Conservation (phyloP, 2,888 invertebrate genomes). For the Microdon myrmicae region DNA sequence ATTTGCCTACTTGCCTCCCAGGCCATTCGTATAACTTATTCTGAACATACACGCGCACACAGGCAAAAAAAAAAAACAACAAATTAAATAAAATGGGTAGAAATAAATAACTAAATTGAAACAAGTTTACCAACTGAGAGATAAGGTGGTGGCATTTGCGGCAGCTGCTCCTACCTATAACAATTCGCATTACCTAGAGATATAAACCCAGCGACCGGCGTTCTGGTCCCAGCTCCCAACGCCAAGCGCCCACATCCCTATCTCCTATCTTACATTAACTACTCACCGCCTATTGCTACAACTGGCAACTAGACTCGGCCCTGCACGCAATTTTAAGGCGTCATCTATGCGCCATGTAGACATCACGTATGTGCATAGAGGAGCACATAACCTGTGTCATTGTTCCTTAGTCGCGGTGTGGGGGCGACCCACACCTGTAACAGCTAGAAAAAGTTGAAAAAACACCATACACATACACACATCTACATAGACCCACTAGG, state of each 20-base stretch:
- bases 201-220: conserved; percentile 22
- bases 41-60: conserved; percentile 14
- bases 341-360: conserved; percentile 50
- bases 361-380: conserved; percentile 14
- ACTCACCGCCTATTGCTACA: too few species aligned
- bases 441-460: conserved; percentile 3
- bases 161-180: conserved; percentile 22
- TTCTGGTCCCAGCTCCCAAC: conserved; percentile 15
- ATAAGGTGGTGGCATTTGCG: not conserved
- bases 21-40: conserved; percentile 14
- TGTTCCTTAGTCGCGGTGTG: conserved; percentile 15
- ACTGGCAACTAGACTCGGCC: conserved; percentile 26
- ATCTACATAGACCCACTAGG: too few species aligned
- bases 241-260: conserved; percentile 10
- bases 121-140: conserved; percentile 24
- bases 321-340: conserved; percentile 51
- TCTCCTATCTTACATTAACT: too few species aligned
- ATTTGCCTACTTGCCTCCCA: conserved; percentile 3
- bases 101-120: conserved; percentile 47
- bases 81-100: too few species aligned
- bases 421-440: conserved; percentile 21
- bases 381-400: conserved; percentile 28
- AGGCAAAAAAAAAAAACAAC: conserved; percentile 31
- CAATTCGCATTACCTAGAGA: conserved; percentile 41
- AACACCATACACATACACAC: too few species aligned